These are phyloP conservation scores for Illadopsis cleaveri DNA, from an alignment of 2,113 vertebrate species.

Conservation along the genomic window DNA sequence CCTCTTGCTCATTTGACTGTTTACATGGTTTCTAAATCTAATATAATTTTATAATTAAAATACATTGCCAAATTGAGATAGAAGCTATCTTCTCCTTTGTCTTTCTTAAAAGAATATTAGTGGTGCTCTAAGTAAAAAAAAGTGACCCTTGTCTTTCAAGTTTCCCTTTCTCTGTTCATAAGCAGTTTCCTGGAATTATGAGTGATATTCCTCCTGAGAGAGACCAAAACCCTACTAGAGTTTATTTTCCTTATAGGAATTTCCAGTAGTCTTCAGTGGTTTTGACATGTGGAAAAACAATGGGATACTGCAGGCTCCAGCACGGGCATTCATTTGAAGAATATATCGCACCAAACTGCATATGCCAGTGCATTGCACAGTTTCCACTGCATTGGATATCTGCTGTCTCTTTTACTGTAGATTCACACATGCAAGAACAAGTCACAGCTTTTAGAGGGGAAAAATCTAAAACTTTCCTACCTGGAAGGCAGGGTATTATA, in stretches of 20 bases:
- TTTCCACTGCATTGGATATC: not conserved
- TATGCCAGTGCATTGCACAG: not conserved
- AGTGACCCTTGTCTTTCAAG: not conserved
- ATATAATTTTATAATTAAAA: not conserved
- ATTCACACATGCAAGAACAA: not conserved
- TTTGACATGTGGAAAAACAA: not conserved
- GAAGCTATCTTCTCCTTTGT: not conserved
- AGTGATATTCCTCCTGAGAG: not conserved
- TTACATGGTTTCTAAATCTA: not conserved
- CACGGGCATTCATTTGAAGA: not conserved
- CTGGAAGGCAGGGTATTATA: not conserved
- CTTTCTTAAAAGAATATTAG: not conserved
- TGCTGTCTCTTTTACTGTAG: not conserved
- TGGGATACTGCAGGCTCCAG: not conserved
- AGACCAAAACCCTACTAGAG: not conserved
- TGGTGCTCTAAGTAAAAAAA: not conserved
- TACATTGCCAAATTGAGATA: not conserved
- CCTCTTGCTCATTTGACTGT: not conserved
- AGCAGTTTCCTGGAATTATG: not conserved
- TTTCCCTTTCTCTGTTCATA: not conserved
- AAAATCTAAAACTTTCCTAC: not conserved
- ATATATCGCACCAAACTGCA: not conserved
- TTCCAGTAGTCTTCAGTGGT: not conserved
- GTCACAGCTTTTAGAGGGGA: not conserved
- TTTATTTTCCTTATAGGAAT: not conserved